These are phyloP conservation scores for Morone saxatilis DNA, from an alignment of 2,113 vertebrate species.

Conservation along the genomic window DNA sequence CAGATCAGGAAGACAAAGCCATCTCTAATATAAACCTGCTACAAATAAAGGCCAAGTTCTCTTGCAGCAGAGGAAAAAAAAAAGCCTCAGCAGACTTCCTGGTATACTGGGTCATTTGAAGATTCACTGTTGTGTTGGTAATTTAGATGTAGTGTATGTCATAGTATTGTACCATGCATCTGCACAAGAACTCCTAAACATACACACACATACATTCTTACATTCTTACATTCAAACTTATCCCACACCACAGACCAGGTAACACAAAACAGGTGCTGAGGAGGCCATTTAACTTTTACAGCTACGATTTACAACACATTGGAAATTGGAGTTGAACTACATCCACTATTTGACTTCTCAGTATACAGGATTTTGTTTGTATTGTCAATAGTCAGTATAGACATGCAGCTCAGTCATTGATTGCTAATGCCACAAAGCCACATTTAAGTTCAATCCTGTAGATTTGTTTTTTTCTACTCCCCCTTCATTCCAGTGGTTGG, in stretches of 20 bases:
- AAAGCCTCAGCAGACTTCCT: not conserved
- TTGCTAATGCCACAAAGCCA: no score
- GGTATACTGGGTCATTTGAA: not conserved
- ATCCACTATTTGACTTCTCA: not conserved
- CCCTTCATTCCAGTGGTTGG: no score
- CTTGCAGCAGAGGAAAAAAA: no score
- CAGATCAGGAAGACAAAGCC: not conserved
- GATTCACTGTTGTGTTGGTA: not conserved
- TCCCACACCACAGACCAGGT: not conserved
- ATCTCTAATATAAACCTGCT: not conserved
- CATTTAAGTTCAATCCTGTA: no score
- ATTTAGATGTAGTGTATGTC: not conserved
- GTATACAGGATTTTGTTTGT: not conserved
- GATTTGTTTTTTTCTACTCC: no score
- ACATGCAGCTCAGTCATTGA: no score
- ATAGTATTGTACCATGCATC: not conserved
- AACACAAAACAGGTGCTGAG: slow-evolving; percentile 28
- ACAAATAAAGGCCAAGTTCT: not conserved
- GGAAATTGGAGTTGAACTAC: not conserved
- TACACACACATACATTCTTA: not conserved
- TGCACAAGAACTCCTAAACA: not conserved
- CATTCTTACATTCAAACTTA: not conserved
- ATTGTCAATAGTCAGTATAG: no score
- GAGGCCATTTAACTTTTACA: slow-evolving; percentile 32
- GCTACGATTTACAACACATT: not conserved